Evolutionary conservation across 2,888 invertebrate genomes (phyloP).

Genomic region (Trisateles emortualis): DNA sequence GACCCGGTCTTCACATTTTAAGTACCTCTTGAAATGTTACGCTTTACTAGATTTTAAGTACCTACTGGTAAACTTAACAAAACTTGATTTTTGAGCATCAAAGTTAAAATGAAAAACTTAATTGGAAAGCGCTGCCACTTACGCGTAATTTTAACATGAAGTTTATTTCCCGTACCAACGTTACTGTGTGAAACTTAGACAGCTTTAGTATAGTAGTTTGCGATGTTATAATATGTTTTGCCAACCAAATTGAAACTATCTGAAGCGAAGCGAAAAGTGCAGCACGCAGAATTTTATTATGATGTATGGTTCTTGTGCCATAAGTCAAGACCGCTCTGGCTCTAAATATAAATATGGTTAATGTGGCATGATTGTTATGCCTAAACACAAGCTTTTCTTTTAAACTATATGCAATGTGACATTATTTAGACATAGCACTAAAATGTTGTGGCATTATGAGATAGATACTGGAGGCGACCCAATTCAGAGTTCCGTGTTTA

Average conservation of each 20-base stretch:
- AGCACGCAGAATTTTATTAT: too few relatives aligned
- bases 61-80: not conserved
- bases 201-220: not conserved
- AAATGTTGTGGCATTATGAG: slow-evolving; percentile 53
- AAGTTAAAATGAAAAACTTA: not conserved
- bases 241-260: not conserved
- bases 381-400: too few relatives aligned
- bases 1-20: slow-evolving; percentile 3
- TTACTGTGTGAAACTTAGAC: not conserved
- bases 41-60: not conserved
- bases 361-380: too few relatives aligned
- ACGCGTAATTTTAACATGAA: not conserved
- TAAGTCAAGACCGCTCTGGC: too few relatives aligned
- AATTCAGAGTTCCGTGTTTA: slow-evolving; percentile 65
- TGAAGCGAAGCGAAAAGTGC: too few relatives aligned
- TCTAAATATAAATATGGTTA: too few relatives aligned
- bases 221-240: not conserved
- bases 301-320: too few relatives aligned
- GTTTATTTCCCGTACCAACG: too few relatives aligned
- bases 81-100: not conserved
- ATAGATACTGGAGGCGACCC: slow-evolving; percentile 59
- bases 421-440: slow-evolving; percentile 46
- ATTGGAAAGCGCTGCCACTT: not conserved
- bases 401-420: not conserved
- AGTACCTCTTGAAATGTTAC: slow-evolving; percentile 15